Base-by-base conservation (phyloP, 2,888 invertebrate genomes). In the Chelonus formosanus region DNA sequence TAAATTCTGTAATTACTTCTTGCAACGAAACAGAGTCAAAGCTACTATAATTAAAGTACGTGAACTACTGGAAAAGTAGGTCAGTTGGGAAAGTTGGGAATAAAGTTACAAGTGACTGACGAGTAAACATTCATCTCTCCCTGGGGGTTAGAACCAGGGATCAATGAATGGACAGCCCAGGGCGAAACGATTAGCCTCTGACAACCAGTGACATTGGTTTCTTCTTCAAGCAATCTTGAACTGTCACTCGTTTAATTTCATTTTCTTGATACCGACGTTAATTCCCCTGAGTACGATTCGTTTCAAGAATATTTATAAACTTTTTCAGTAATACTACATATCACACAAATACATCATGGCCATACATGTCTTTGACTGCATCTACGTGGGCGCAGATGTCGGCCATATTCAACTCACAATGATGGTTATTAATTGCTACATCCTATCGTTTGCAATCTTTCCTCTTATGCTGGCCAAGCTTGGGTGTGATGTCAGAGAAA, bases 111-210 rank as follows among this genome's bases (percentile, higher is more conserved):
- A 40, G 40, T 40, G 4, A 40, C 40, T 40, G 40, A 40, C 40
- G 40, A 40, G 40, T 40, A 40, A 40, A 40, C 6, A 40, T 40
- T 3, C 6, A 40, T 40, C 6, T 5, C 55, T 69, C 71, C 66
- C 59, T 52, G 70, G 68, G 71, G 65, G 62, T 53, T 58, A 63
- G 65, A 40, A 48, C 60, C 55, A 54, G 55, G 67, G 48, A 53
- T 34, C 58, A 47, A 65, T 72, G 71, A 73, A 72, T 72, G 71
- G 70, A 69, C 69, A 70, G 66, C 67, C 64, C 63, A 63, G 63
- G 59, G 69, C 68, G 67, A 67, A 69, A 72, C 71, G 72, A 73
- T 71, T 73, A 71, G 71, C 69, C 68, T 52, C 54, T 35, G 63
- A 60, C 69, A 69, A 63, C 68, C 58, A 65, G 65, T 52, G 58